These are phyloP conservation scores for Timandra comae DNA, from an alignment of 2,888 invertebrate species.

Conservation along the genomic window DNA sequence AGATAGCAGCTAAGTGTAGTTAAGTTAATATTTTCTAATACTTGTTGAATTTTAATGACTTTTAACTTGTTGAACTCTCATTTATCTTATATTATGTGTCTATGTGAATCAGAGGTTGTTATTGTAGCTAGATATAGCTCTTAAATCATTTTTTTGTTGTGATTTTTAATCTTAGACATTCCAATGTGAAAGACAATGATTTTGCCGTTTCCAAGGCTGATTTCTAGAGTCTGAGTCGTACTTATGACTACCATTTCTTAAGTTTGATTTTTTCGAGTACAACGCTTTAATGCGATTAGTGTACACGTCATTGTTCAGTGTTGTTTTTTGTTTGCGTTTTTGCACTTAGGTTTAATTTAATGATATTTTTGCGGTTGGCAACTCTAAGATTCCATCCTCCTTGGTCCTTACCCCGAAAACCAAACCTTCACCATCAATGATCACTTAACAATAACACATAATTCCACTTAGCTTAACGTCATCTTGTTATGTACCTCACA, in stretches of 20 bases:
- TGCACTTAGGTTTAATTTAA: conserved; percentile 19
- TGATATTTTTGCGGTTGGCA: conserved; percentile 11
- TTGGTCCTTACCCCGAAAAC: conserved; percentile 13
- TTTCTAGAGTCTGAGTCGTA: conserved; percentile 30
- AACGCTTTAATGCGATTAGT: conserved; percentile 55
- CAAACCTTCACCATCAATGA: conserved; percentile 20
- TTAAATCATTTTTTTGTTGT: conserved; percentile 37
- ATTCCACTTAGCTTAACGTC: conserved; percentile 45
- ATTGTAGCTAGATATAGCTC: conserved; percentile 24
- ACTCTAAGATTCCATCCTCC: conserved; percentile 13
- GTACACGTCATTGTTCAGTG: conserved; percentile 34
- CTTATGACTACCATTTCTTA: conserved; percentile 34
- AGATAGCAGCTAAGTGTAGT: conserved; percentile 31
- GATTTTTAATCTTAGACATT: conserved; percentile 64
- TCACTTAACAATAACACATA: conserved; percentile 43
- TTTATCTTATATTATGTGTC: conserved; percentile 25
- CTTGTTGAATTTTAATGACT: conserved; percentile 45
- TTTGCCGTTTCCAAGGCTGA: conserved; percentile 55
- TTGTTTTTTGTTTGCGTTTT: conserved; percentile 42
- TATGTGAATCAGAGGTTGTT: conserved; percentile 40
- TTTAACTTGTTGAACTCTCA: conserved; percentile 61
- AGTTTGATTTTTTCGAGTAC: conserved; percentile 45
- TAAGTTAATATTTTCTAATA: conserved; percentile 25
- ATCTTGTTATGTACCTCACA: conserved; percentile 56
- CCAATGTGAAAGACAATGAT: conserved; percentile 57